These are phyloP conservation scores for Invenusta paracnida DNA, from an alignment of 2,888 invertebrate species.

Conservation along the genomic window DNA sequence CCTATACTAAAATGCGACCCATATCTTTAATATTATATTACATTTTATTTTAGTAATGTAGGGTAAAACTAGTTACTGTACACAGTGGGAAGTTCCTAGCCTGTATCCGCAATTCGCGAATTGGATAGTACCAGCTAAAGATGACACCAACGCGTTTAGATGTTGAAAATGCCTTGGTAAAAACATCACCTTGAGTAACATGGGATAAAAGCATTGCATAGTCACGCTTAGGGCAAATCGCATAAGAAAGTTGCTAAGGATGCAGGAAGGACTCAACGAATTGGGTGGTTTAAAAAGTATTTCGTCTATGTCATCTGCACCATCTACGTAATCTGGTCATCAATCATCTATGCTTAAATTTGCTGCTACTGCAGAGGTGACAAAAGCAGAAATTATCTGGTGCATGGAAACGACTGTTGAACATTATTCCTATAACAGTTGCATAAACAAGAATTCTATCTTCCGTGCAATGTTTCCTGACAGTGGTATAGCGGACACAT, in stretches of 20 bases:
- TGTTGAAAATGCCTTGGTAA: background rate
- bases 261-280: background rate
- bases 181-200: background rate
- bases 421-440: background rate
- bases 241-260: no score
- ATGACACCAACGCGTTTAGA: background rate
- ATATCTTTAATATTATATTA: background rate
- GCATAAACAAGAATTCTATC: background rate
- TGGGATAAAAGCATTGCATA: no score
- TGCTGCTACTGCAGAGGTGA: background rate
- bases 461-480: conserved; percentile 17
- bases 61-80: background rate
- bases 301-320: background rate
- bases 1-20: background rate
- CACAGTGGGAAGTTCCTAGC: background rate
- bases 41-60: background rate
- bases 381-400: background rate
- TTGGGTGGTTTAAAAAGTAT: background rate
- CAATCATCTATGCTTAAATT: background rate
- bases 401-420: background rate
- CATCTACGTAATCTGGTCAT: background rate
- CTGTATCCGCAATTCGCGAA: background rate
- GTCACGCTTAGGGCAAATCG: no score
- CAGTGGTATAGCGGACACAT: background rate
- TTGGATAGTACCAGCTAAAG: background rate